Base-by-base conservation (phyloP, 2,113 vertebrate genomes). In the Ophthalmotilapia sp. region DNA sequence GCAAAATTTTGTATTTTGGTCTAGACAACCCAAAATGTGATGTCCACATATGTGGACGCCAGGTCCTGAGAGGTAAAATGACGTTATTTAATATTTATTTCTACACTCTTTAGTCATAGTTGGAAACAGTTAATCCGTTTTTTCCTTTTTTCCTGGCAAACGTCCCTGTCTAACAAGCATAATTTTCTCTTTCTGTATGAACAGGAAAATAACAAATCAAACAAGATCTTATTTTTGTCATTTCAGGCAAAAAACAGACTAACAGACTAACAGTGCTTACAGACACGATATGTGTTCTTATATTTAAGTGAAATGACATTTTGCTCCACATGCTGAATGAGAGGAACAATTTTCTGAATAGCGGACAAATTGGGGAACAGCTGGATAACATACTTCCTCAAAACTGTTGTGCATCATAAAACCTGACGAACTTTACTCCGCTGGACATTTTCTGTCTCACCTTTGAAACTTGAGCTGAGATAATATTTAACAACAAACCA, bases 401-500 rank as follows among this genome's bases (percentile, higher is more conserved):
- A 90, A 87, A 77, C 56, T 23, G 55, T 47, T 75, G 10, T 19
- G 62, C 58, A n/a, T 5, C 47, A 58, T 55, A 23, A 79, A 75
- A 82, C 10, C 79, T 29, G 53, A 40, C 88, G 92, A 95, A 95
- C 95, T 96, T 96, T 95, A 93, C 93, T 91, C 95, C 33, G 54
- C 79, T 6, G 33, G n/a, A 70, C 56, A 9, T 95, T 93, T 94
- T 95, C 89, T 85, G 89, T 84, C 56, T 62, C 92, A 93, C 92
- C 93, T 95, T 96, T 95, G 94, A 92, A 93, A 93, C 89, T 87
- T 79, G 40, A 17, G 19, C 49, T 33, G 84, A 90, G 95, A 82
- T 95, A 96, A 96, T 96, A 86, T 94, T 95, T 96, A 96, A 96
- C 96, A 36, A 85, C 68, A 31, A 53, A 68, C 49, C 80, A 23